Evolutionary conservation across 2,113 vertebrate species (phyloP), one percentile per base, ranked within the genome.

Genomic region (Nerophis ophidion): DNA sequence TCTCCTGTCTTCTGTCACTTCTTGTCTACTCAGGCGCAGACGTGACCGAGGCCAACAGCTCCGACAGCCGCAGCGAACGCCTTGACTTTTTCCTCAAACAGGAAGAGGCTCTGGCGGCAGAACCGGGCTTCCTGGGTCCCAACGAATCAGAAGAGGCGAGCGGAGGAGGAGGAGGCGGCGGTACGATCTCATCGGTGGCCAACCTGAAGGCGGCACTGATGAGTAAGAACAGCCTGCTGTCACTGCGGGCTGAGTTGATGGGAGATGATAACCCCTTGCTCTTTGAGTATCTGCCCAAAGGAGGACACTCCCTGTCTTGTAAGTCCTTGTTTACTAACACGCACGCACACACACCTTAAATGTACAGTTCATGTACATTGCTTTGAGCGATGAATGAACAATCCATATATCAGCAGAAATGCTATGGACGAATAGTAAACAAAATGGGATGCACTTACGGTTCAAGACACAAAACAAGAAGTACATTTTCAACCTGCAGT

Each of bases 151-250:
- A 97, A 12, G 95, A 96, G 0, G 85, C 71, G 0, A 82, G 90
- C 0, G 86, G 81, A 45, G 92, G 94, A 85, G 49, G 48, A 50
- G 9, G 48, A 50, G 34, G 94, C 95, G 13, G 95, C 15, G 80
- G 76, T 61, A 77, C 66, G 5, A 83, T 86, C 15, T 86, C 92
- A 1, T 93, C 94, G 0, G 95, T 98, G 5, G 93, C 95, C 83
- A 97, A 94, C 85, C 89, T 99, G 84, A 92, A 96, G 0, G 95
- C 94, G 0, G 97, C 97, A 0, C 92, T 98, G 78, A 92, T 98
- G 93, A 99, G 95, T 58, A 98, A 99, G 89, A 97, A 97, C 92
- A 98, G 95, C 79, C 82, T 98, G 88, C 85, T 99, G 84, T 97
- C 97, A 1, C 89, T 98, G 81, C 94, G 96, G 71, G 93, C 94